A percentile compares a stretch with the other conserved stretches of the same genome.
phyloP scores from a whole-genome alignment of 2,113 vertebrate species.

The Nycticebus coucang region DNA sequence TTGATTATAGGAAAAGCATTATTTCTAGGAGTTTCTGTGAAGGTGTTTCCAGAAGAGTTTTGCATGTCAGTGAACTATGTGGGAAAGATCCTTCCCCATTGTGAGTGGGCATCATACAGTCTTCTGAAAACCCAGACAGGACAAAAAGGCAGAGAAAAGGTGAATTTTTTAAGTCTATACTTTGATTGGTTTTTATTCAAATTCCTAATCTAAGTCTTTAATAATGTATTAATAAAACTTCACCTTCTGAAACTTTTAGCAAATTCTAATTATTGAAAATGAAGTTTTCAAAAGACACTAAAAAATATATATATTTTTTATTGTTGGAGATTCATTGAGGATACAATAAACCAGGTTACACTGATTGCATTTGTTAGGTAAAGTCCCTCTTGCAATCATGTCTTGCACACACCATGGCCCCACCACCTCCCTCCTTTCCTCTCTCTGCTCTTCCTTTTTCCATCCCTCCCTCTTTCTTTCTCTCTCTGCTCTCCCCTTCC shows the following conservation, averaged over 20 bases:
- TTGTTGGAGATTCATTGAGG: too few relatives aligned
- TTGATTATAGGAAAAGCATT: background rate
- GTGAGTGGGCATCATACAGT: background rate
- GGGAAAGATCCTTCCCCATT: background rate
- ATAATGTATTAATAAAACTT: background rate
- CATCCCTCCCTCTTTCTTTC: too few relatives aligned
- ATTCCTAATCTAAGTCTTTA: background rate
- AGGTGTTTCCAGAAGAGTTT: background rate
- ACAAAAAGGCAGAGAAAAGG: background rate
- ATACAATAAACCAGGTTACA: too few relatives aligned
- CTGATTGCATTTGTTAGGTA: too few relatives aligned
- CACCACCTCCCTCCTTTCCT: too few relatives aligned
- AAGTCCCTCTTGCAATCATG: too few relatives aligned
- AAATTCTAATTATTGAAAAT: slow-evolving; percentile 44
- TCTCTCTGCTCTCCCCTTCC: too few relatives aligned
- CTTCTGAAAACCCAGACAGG: background rate
- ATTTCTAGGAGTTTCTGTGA: background rate
- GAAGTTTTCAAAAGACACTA: background rate
- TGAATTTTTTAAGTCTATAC: background rate
- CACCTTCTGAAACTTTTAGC: background rate
- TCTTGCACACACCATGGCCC: too few relatives aligned
- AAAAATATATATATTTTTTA: background rate
- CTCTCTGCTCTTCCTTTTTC: too few relatives aligned
- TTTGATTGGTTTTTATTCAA: slow-evolving; percentile 2
- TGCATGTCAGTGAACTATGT: background rate